phyloP scores from a whole-genome alignment of 2,888 invertebrate species.

The Eristalis intricaria region DNA sequence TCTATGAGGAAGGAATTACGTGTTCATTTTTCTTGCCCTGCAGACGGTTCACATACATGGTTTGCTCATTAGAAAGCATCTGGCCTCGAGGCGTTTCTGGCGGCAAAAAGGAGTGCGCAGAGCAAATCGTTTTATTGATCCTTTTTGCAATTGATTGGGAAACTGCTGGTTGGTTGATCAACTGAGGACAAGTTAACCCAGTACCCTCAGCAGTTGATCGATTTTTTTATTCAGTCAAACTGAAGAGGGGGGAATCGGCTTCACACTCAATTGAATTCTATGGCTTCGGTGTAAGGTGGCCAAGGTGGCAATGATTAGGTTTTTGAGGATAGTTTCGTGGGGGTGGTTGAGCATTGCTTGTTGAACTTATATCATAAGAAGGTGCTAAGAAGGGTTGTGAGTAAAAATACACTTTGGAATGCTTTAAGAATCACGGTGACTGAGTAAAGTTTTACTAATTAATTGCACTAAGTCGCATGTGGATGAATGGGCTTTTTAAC shows the following conservation, averaged over 20 bases:
- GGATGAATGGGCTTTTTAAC: no score
- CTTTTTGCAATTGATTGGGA: constrained; percentile 55
- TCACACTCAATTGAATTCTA: constrained; percentile 40
- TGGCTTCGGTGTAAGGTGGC: constrained; percentile 26
- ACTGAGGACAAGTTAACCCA: constrained; percentile 49
- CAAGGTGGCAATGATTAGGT: not conserved
- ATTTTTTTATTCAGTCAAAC: not conserved
- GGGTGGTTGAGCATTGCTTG: not conserved
- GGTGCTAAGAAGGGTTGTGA: no score
- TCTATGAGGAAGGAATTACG: constrained; percentile 49
- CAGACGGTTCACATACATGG: constrained; percentile 44
- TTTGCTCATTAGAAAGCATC: constrained; percentile 60
- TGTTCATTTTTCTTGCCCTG: constrained; percentile 49
- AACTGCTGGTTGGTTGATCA: constrained; percentile 50
- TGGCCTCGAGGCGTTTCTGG: constrained; percentile 56
- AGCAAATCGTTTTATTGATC: constrained; percentile 50
- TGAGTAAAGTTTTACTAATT: no score
- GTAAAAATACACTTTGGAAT: no score
- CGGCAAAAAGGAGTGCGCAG: constrained; percentile 55
- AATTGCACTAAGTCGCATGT: no score
- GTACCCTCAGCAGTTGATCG: constrained; percentile 50
- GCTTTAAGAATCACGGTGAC: no score
- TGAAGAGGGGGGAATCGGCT: constrained; percentile 3
- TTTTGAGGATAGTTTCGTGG: not conserved
- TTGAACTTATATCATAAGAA: not conserved